Evolutionary conservation across 1,140 invertebrate genomes (phyloP).

Genomic region (Belonocnema kinseyi): DNA sequence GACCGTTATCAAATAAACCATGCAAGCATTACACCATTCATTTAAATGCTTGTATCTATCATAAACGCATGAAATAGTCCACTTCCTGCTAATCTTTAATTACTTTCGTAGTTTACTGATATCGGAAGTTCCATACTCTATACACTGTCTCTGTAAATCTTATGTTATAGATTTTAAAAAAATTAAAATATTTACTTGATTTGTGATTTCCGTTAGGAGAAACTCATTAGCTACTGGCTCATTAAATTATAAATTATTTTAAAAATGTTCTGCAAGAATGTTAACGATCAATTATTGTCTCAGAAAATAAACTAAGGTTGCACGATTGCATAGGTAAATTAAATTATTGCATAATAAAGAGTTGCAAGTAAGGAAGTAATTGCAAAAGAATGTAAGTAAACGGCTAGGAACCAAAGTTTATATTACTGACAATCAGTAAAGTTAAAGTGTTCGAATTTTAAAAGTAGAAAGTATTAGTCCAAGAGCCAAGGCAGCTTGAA

Average conservation of each 20-base stretch:
- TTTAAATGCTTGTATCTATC: not conserved
- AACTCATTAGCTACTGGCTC: not conserved
- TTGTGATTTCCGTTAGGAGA: constrained; percentile 5
- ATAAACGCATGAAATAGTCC: constrained; percentile 6
- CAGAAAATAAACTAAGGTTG: not conserved
- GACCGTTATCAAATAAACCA: constrained; percentile 7
- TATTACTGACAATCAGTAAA: too few species aligned
- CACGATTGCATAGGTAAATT: not conserved
- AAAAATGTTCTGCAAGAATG: too few species aligned
- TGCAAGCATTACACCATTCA: not conserved
- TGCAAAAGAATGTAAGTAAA: too few species aligned
- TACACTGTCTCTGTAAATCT: not conserved
- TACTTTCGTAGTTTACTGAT: not conserved
- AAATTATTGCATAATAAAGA: too few species aligned
- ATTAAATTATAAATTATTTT: not conserved
- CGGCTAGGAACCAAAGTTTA: too few species aligned
- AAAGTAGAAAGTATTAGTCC: too few species aligned
- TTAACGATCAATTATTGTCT: too few species aligned
- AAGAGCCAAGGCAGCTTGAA: too few species aligned
- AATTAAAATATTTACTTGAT: not conserved
- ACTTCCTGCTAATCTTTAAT: not conserved
- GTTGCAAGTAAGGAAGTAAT: too few species aligned
- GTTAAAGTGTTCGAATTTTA: too few species aligned
- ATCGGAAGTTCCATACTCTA: constrained; percentile 17
- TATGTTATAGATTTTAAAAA: not conserved